Evolutionary conservation across 2,797 vertebrate species (phyloP), one percentile per base, ranked within the genome.

Genomic region (Thalassophryne amazonica): DNA sequence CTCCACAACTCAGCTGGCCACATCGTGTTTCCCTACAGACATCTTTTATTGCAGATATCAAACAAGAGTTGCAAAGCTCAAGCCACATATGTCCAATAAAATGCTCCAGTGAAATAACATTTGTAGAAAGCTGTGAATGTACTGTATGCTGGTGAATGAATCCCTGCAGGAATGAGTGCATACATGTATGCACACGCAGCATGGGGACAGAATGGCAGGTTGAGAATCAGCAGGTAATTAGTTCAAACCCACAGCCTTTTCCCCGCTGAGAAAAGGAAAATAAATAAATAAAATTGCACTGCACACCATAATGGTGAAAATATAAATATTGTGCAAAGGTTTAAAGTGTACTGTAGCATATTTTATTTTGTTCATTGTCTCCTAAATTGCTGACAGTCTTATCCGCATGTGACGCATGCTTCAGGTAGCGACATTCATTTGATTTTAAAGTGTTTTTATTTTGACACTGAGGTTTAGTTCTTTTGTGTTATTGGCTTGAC

Each of bases 191-290:
- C 46, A 53, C 4, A 25, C 73, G 48, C 81, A 72, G 73, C 33
- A 56, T 73, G 75, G 18, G 16, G 70, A 59, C 48, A 60, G 35
- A 69, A 24, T 5, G 64, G 53, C 81, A 85, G 77, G 79, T 81
- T 75, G 78, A 33, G 60, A 76, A 76, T 43, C 80, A 85, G 82
- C 79, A 75, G 77, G 82, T 60, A 46, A 56, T 73, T 40, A 70
- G 43, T 35, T 54, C 23, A 55, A 7, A 64, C 28, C 46, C 68
- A 7, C 41, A 39, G 34, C 42, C 32, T n/a, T 49, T 56, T 66
- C 52, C 38, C 53, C 28, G 49, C 51, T 17, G 7, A 33, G 38
- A 34, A 31, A 30, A 9, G 11, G n/a, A n/a, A n/a, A n/a, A n/a
- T n/a, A n/a, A n/a, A n/a, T n/a, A n/a, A n/a, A n/a, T n/a, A n/a